Percentiles rank a stretch among this genome's conserved stretches.
These are phyloP conservation scores for Melanotaenia maccullochi DNA, from an alignment of 2,797 vertebrate species.

Conservation along the genomic window DNA sequence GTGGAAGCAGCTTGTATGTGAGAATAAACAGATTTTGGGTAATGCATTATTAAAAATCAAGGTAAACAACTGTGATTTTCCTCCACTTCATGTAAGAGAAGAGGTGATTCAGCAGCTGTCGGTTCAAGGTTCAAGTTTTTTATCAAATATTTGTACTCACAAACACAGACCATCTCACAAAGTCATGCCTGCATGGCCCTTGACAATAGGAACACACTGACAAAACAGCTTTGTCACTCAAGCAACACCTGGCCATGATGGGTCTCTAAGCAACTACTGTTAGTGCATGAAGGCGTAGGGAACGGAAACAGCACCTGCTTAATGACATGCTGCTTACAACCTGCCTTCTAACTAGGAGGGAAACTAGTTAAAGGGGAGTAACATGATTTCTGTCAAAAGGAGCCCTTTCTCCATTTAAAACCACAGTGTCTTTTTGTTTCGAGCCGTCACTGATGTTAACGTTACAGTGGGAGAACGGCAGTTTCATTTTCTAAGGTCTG, in stretches of 20 bases:
- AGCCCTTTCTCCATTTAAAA: conserved; percentile 22
- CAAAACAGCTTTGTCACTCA: conserved; percentile 55
- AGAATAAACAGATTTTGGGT: conserved; percentile 35
- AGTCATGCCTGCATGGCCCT: conserved; percentile 4
- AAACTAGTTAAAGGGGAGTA: conserved; percentile 6
- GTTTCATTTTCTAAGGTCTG: neutral
- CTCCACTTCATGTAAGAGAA: neutral
- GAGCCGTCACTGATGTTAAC: neutral
- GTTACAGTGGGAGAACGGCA: neutral
- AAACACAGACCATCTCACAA: conserved; percentile 7
- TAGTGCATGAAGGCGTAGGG: conserved; percentile 41
- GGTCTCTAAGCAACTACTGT: conserved; percentile 79
- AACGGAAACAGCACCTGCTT: conserved; percentile 33
- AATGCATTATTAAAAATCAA: conserved; percentile 12
- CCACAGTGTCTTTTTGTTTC: conserved; percentile 2
- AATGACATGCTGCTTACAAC: conserved; percentile 38
- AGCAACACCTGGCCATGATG: conserved; percentile 61
- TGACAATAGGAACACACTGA: conserved; percentile 51
- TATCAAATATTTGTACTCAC: conserved; percentile 32
- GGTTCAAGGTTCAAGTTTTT: conserved; percentile 37
- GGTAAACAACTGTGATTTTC: conserved; percentile 18
- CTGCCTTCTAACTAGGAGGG: conserved; percentile 14
- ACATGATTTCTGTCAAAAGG: conserved; percentile 10
- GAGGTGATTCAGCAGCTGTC: neutral
- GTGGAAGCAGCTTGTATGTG: conserved; percentile 32